Evolutionary conservation across 2,888 invertebrate species (phyloP), one percentile per base, ranked within the genome.

Genomic region (Pyrgus malvae): DNA sequence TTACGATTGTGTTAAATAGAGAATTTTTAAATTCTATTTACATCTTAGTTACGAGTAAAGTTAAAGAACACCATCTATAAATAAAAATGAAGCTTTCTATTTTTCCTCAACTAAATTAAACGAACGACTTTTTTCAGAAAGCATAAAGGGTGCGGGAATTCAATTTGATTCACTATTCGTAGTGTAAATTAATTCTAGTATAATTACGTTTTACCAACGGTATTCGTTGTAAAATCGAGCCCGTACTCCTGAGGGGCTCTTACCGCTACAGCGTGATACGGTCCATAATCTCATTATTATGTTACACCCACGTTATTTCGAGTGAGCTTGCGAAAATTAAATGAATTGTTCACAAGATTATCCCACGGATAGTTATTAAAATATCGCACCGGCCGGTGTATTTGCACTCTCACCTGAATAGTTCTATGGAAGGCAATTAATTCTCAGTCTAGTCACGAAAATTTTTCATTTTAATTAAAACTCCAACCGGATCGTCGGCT

Each of bases 391-490:
- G 62, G 60, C 63, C 69, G 69, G 72, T 74, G 70, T 80, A 78
- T 84, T 80, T 78, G 70, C 70, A 67, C 72, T 72, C 78, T 76
- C 78, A 88, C 88, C 86, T 87, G 86, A 86, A 82, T 88, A 87
- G 88, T 89, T 84, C 69, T 74, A 74, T 72, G 79, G 79, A 82
- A 82, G 77, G 80, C 83, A 83, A 89, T 87, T 87, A 83, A 83
- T 87, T 80, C 75, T 65, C 65, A 85, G 83, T 88, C 81, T 77
- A 85, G 87, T 88, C 85, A 87, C 87, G 87, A 85, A 83, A 81
- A 77, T 83, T 88, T 88, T 88, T 85, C 85, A 86, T 87, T 89
- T 89, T 89, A 88, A 89, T 89, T 89, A 89, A 88, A 87, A 78
- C 80, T 68, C 78, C 78, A 68, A 80, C 83, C 78, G 80, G 81